A percentile compares a stretch with the other conserved stretches of the same genome.
Evolutionary conservation across 2,888 invertebrate genomes (phyloP).

Genomic region (Malthinus seriepunctatus): DNA sequence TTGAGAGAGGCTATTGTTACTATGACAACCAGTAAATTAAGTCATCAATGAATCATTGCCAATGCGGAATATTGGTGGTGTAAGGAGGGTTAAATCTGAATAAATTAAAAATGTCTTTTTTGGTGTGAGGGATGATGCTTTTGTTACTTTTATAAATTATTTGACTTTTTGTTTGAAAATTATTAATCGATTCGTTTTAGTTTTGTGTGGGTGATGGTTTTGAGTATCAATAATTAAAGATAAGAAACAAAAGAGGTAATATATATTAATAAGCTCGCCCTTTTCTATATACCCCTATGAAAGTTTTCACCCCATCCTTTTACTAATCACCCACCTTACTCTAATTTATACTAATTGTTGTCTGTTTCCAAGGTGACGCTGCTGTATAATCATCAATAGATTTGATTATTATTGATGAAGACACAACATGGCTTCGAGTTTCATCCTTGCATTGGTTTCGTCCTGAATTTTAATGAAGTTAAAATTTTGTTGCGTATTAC

Average conservation of each 20-base stretch:
- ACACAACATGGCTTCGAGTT: constrained; percentile 40
- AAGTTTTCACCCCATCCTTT: constrained; percentile 40
- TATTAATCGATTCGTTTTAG: background rate
- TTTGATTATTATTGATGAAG: constrained; percentile 55
- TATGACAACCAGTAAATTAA: constrained; percentile 41
- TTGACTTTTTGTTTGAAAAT: background rate
- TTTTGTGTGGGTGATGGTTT: background rate
- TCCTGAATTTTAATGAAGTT: constrained; percentile 7
- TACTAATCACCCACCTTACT: constrained; percentile 33
- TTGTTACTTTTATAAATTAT: background rate
- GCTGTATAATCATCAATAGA: constrained; percentile 53
- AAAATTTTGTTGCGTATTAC: background rate
- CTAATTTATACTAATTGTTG: constrained; percentile 55
- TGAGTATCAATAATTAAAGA: constrained; percentile 13
- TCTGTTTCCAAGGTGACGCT: constrained; percentile 53
- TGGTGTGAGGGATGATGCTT: constrained; percentile 3
- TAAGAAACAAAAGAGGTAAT: constrained; percentile 41
- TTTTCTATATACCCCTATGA: constrained; percentile 39
- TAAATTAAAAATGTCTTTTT: constrained; percentile 38
- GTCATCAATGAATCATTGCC: constrained; percentile 43
- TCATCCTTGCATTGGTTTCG: constrained; percentile 1
- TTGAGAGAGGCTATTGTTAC: constrained; percentile 35
- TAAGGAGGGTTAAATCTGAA: constrained; percentile 38
- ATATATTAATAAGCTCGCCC: constrained; percentile 47
- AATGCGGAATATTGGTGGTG: constrained; percentile 40